A percentile compares a stretch with the other conserved stretches of the same genome.
These are phyloP conservation scores for Buphagus erythrorhynchus DNA, from an alignment of 2,797 vertebrate species.

Conservation along the genomic window DNA sequence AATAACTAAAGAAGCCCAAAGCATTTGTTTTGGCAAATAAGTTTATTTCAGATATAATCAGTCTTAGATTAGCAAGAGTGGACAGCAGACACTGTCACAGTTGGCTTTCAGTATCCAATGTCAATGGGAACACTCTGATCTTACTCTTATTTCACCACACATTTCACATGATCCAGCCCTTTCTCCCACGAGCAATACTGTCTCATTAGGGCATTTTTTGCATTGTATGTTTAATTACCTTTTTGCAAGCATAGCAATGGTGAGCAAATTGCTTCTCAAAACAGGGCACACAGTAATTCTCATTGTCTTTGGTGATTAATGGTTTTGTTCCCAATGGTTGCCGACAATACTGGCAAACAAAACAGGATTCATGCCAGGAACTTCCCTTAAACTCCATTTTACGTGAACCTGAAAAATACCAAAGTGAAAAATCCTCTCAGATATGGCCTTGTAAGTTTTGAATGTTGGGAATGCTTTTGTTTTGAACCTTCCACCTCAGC, in stretches of 20 bases:
- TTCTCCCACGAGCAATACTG: background rate
- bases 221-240: slow-evolving; percentile 79
- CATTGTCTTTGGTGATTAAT: slow-evolving; percentile 91
- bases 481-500: background rate
- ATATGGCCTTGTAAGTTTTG: background rate
- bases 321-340: slow-evolving; percentile 94
- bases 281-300: slow-evolving; percentile 91
- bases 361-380: slow-evolving; percentile 97
- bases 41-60: background rate
- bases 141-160: background rate
- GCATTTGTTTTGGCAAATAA: background rate
- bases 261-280: slow-evolving; percentile 96
- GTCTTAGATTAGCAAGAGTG: background rate
- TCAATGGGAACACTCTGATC: background rate
- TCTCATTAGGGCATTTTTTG: background rate
- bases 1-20: background rate
- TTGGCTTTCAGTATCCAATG: background rate
- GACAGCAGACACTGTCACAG: background rate
- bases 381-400: slow-evolving; percentile 98
- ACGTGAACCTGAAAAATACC: slow-evolving; percentile 86
- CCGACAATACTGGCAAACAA: slow-evolving; percentile 91
- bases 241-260: slow-evolving; percentile 92
- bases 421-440: background rate
- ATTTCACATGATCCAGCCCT: background rate
- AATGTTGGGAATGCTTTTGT: background rate